Evolutionary conservation across 1,140 invertebrate species (phyloP).

Genomic region (Zaprionus ornatus): DNA sequence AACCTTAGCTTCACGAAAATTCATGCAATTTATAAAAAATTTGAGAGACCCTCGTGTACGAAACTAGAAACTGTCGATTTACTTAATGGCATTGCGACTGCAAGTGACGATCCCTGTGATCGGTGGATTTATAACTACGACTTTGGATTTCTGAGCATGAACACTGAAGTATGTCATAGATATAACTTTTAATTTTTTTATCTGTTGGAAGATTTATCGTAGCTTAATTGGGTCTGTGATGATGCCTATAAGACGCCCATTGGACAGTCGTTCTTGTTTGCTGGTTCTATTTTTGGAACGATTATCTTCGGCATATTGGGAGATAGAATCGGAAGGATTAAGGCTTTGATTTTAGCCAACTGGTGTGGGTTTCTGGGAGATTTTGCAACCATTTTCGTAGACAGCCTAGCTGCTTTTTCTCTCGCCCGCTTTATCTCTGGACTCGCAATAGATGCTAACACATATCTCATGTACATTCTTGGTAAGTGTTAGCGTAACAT

Average conservation of each 20-base stretch:
- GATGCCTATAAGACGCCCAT: conserved; percentile 85
- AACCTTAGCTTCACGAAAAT: conserved; percentile 57
- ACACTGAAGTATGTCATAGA: conserved; percentile 84
- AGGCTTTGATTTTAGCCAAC: conserved; percentile 85
- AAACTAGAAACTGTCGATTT: conserved; percentile 44
- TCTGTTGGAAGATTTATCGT: neutral
- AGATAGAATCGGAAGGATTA: conserved; percentile 85
- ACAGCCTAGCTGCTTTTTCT: conserved; percentile 83
- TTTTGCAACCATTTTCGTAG: conserved; percentile 84
- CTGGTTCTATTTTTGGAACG: conserved; percentile 85
- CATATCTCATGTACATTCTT: conserved; percentile 87
- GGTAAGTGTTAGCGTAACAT: conserved; percentile 67
- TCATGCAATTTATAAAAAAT: conserved; percentile 58
- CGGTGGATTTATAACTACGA: conserved; percentile 84
- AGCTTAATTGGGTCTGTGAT: conserved; percentile 87
- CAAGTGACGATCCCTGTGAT: conserved; percentile 66
- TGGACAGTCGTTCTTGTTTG: conserved; percentile 86
- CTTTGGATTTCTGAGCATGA: conserved; percentile 85
- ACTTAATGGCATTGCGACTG: conserved; percentile 41
- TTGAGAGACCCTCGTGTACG: conserved; percentile 65
- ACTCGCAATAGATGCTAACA: conserved; percentile 85
- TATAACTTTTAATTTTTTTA: conserved; percentile 1
- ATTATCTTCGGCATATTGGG: conserved; percentile 85
- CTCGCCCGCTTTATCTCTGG: conserved; percentile 85
- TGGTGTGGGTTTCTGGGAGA: conserved; percentile 85